Base-by-base conservation (phyloP, 2,888 invertebrate genomes). In the Cetonia aurata region DNA sequence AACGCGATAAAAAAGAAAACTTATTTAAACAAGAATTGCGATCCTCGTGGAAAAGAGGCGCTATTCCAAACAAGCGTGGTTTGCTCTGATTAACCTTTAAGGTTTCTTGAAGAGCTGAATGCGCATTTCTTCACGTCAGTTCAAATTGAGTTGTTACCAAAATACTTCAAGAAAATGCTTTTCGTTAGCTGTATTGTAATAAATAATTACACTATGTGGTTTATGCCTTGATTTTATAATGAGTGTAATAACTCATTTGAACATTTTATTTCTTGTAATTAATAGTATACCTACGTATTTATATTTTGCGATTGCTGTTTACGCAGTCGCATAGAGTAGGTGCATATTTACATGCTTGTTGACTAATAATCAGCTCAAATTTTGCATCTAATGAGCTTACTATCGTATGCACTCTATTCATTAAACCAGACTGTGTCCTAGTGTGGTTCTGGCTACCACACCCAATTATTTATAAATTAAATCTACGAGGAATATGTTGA, bases 371-470 rank as follows among this genome's bases (percentile, higher is more conserved):
- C 52, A 66, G 50, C 65, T 50, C 57, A 67, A 70, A 70, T 70
- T 70, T 70, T 70, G 57, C 52, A 59, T 50, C 65, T 66, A 70
- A 67, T 69, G 59, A 57, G 42, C 46, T 56, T 48, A 33, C 48
- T 41, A 66, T 46, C 57, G 57, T 56, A 55, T 67, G 57, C 56
- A 52, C 50, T 41, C 46, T 57, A 66, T 67, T 56, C 33, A 70
- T 67, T 57, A 57, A 57, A 17, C 37, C n/a, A 46, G 60, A 46
- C 60, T 46, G 13, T 48, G n/a, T 9, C 31, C 33, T 42, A 52
- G 9, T 37, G 12, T 37, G 17, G 19, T 42, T 15, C 17, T 15
- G 42, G 17, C 19, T 17, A 19, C 6, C 41, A 57, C 13, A n/a
- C 12, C 17, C 42, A 57, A 57, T 57, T 10, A 41, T 57, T 19